A percentile compares a stretch with the other conserved stretches of the same genome.
Conservation (phyloP, 2,797 vertebrate species). For the Huso huso region DNA sequence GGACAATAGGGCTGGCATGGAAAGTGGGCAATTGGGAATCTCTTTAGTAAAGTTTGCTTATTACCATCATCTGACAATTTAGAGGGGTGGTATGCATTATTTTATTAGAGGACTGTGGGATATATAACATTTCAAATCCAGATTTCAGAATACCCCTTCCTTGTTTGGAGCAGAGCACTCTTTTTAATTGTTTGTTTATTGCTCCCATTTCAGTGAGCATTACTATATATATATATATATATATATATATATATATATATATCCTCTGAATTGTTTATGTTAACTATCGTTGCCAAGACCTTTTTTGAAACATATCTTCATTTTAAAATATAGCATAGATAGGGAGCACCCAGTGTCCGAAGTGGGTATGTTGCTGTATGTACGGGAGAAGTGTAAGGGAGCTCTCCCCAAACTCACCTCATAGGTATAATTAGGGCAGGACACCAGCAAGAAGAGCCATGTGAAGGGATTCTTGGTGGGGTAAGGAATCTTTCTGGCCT, state of each 20-base stretch:
- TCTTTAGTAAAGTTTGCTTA: too few relatives aligned
- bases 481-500: conserved; percentile 83
- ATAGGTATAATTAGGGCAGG: conserved; percentile 87
- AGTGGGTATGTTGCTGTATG: background rate
- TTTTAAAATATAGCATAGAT: background rate
- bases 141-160: too few relatives aligned
- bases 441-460: conserved; percentile 85
- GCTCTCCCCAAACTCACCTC: conserved; percentile 55
- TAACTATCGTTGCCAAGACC: background rate
- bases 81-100: too few relatives aligned
- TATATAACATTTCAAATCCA: too few relatives aligned
- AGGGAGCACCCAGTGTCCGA: conserved; percentile 5
- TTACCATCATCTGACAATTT: too few relatives aligned
- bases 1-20: too few relatives aligned
- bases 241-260: background rate
- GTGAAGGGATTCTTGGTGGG: conserved; percentile 91
- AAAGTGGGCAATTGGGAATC: too few relatives aligned
- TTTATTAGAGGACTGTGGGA: too few relatives aligned
- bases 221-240: too few relatives aligned
- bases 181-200: too few relatives aligned
- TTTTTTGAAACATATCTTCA: background rate
- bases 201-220: too few relatives aligned
- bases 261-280: background rate
- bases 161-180: too few relatives aligned
- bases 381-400: background rate